Evolutionary conservation across 2,797 vertebrate genomes (phyloP).

Genomic region (Eupleurogrammus muticus): DNA sequence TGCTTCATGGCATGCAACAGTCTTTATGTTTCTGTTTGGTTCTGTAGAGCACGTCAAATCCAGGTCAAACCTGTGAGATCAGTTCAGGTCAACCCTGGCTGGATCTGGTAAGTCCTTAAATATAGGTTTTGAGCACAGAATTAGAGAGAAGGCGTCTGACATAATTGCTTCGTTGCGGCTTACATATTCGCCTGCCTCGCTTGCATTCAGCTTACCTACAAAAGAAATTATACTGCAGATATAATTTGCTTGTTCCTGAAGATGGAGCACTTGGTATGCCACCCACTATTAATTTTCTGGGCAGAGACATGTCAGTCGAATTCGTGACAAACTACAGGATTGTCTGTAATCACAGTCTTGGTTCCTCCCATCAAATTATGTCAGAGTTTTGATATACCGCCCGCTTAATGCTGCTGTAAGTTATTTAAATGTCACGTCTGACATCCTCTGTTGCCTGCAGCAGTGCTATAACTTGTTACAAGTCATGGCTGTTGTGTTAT

Average conservation of each 20-base stretch:
- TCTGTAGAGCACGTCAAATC: conserved; percentile 64
- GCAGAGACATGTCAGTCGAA: conserved; percentile 31
- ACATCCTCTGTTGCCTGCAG: conserved; percentile 53
- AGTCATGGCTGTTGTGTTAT: conserved; percentile 55
- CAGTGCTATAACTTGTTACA: conserved; percentile 46
- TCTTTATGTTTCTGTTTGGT: conserved; percentile 60
- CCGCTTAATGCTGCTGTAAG: conserved; percentile 61
- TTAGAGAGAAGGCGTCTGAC: not conserved
- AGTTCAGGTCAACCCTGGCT: conserved; percentile 82
- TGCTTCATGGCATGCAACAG: conserved; percentile 9
- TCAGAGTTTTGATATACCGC: conserved; percentile 51
- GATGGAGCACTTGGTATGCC: conserved; percentile 24
- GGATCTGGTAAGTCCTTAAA: conserved; percentile 78
- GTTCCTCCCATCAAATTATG: conserved; percentile 45
- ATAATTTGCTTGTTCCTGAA: conserved; percentile 30
- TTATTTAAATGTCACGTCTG: conserved; percentile 62
- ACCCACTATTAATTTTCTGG: conserved; percentile 34
- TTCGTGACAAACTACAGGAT: conserved; percentile 37
- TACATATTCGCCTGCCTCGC: conserved; percentile 11
- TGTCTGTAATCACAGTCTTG: conserved; percentile 49
- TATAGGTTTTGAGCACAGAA: conserved; percentile 3
- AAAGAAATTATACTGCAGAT: not conserved
- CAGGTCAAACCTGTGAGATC: conserved; percentile 63
- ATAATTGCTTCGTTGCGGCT: conserved; percentile 20
- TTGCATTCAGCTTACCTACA: conserved; percentile 20